Evolutionary conservation across 2,888 invertebrate species (phyloP), one percentile per base, ranked within the genome.

Genomic region (Marronus borbonicus): DNA sequence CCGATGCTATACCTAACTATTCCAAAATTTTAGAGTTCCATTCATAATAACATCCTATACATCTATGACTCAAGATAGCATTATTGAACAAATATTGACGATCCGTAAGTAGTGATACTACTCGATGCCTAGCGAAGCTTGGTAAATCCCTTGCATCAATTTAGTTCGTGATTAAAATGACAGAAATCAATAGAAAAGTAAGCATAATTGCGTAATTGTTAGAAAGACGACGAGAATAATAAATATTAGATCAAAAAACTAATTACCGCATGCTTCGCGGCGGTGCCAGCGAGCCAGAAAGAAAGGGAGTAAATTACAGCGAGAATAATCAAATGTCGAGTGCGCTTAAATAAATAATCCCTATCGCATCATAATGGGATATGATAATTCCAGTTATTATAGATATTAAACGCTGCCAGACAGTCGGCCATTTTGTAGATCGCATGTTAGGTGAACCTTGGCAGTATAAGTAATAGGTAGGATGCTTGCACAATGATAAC

Each of bases 331-430:
- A 83, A 83, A 83, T 80, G 83, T 83, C 83, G 82, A 80, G 77
- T 80, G 81, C 81, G 82, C 82, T 83, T 84, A 83, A 84, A 84
- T 84, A 84, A 84, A 84, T 84, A 84, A 84, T 84, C 80, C 80
- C 82, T 81, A 82, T 82, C 82, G 83, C 83, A 83, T 81, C 79
- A 82, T 80, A 83, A 84, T 83, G 82, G 83, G 84, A 84, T 84
- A 84, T 83, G 84, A 84, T 84, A 84, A 84, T 84, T 81, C 81
- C 83, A 80, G 84, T 84, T 83, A 84, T 84, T 84, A 84, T 80
- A 79, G 70, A 81, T 82, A 84, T 83, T 84, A 83, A 84, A 84
- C 83, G 83, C 83, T 80, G 81, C 81, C 81, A 80, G 81, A 80
- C 81, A 81, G 82, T 80, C 82, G 80, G 83, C 83, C 79, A 82